A percentile compares a stretch with the other conserved stretches of the same genome.
phyloP scores from a whole-genome alignment of 2,797 vertebrate species.

The Cheracebus regulus region DNA sequence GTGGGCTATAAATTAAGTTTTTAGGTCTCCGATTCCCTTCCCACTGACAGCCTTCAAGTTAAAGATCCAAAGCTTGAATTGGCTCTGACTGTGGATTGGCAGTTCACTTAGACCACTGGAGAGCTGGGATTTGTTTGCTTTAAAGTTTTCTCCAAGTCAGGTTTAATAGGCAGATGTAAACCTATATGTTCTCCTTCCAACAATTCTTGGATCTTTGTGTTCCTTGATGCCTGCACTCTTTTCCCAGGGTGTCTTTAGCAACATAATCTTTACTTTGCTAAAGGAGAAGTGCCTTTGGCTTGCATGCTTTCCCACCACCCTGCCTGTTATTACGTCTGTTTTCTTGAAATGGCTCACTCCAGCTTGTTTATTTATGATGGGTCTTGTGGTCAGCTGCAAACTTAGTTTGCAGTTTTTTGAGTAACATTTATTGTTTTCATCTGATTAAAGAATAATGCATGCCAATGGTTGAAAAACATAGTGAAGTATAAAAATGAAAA shows the following conservation, averaged over 20 bases:
- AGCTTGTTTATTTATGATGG: constrained; percentile 76
- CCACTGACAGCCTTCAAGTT: constrained; percentile 60
- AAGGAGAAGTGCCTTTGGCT: constrained; percentile 70
- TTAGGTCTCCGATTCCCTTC: constrained; percentile 68
- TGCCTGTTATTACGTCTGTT: constrained; percentile 64
- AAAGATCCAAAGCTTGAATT: constrained; percentile 67
- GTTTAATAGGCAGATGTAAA: constrained; percentile 78
- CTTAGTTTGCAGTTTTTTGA: constrained; percentile 64
- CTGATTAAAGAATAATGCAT: constrained; percentile 67
- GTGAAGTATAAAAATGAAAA: constrained; percentile 52
- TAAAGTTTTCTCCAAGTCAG: constrained; percentile 73
- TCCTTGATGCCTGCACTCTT: constrained; percentile 48
- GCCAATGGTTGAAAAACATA: constrained; percentile 59
- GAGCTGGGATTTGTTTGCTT: constrained; percentile 73
- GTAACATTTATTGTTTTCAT: constrained; percentile 74
- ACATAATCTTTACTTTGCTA: constrained; percentile 66
- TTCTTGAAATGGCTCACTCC: constrained; percentile 65
- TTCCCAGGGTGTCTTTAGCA: constrained; percentile 75
- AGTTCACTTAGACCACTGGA: constrained; percentile 63
- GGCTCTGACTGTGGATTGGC: constrained; percentile 66
- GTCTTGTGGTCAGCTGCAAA: constrained; percentile 73
- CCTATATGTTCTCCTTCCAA: constrained; percentile 77
- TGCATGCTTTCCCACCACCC: constrained; percentile 61
- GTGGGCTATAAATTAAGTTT: constrained; percentile 30
- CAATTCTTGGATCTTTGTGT: constrained; percentile 58